Evolutionary conservation across 2,113 vertebrate species (phyloP), one percentile per base, ranked within the genome.

Genomic region (Solenodon paradoxus): DNA sequence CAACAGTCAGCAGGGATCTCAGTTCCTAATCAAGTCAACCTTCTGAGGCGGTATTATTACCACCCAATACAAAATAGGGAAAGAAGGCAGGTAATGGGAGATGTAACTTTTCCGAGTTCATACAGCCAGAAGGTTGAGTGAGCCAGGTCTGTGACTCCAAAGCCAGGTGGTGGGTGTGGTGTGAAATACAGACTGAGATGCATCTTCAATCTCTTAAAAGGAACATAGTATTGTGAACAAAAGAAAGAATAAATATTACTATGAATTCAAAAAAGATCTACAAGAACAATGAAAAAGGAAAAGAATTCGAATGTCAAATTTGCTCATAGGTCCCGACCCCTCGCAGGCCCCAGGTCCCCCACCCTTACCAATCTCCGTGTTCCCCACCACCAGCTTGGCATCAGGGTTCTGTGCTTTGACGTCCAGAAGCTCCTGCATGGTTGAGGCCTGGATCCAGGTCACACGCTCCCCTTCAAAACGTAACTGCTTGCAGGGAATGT

Each of bases 331-430:
- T 49, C 45, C 40, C 9, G 20, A 26, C 17, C 26, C 30, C 38
- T 1, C 4, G 40, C 51, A 59, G 24, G 19, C 30, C 32, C 35
- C 2, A 17, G 10, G 20, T 9, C 7, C 6, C 49, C n/a, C 5
- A 0, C 7, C 96, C 99, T 99, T 97, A 99, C 99, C 99, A 0
- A 99, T 99, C 99, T 99, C 99, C 0, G 99, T 99, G 98, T 99
- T 99, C 20, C 99, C 99, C 92, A 99, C 99, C 83, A 99, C 99
- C 0, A 99, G 98, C 94, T 98, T 99, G 92, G 99, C 99, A 0
- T 97, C 95, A 0, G 99, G 99, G 79, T 99, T 95, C 89, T 98
- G 97, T 53, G 98, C 98, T 91, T 99, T 99, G 82, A 99, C 98
- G 13, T 95, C 94, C 92, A 99, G 94, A 35, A 99, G 81, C 95